Percentiles rank a stretch among this genome's conserved stretches.
Conservation (phyloP, 2,888 invertebrate species). For the Terebella lapidaria region DNA sequence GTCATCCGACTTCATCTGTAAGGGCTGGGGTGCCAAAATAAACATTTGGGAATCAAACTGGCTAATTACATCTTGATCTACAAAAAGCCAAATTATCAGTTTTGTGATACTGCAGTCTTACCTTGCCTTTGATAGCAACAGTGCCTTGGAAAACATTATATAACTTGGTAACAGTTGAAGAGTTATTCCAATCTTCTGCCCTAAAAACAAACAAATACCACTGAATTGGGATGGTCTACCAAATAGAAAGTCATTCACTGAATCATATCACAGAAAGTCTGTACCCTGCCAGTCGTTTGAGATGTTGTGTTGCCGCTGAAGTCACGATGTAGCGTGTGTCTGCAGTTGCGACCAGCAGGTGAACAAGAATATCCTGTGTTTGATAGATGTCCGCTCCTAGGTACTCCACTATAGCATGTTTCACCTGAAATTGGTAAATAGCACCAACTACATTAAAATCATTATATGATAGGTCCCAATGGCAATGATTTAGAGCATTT, state of each 20-base stretch:
- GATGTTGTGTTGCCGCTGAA: background rate
- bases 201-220: constrained; percentile 54
- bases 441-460: constrained; percentile 52
- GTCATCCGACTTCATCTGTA: constrained; percentile 57
- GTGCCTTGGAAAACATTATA: constrained; percentile 75
- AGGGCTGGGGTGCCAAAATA: background rate
- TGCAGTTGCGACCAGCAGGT: constrained; percentile 78
- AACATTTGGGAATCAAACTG: background rate
- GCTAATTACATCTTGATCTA: background rate
- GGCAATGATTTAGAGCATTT: background rate
- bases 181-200: constrained; percentile 72
- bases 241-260: background rate
- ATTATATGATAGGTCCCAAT: background rate
- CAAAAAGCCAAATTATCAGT: background rate
- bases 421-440: too few relatives aligned
- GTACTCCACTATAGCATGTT: constrained; percentile 76
- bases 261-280: background rate
- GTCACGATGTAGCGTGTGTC: constrained; percentile 68
- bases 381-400: constrained; percentile 73
- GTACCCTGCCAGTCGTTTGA: background rate
- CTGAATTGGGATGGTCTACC: background rate
- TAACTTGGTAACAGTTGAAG: constrained; percentile 68
- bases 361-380: constrained; percentile 69
- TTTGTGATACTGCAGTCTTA: too few relatives aligned
- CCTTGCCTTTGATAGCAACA: constrained; percentile 55